Evolutionary conservation across 2,797 vertebrate genomes (phyloP).

Genomic region (Calcarius lapponicus): DNA sequence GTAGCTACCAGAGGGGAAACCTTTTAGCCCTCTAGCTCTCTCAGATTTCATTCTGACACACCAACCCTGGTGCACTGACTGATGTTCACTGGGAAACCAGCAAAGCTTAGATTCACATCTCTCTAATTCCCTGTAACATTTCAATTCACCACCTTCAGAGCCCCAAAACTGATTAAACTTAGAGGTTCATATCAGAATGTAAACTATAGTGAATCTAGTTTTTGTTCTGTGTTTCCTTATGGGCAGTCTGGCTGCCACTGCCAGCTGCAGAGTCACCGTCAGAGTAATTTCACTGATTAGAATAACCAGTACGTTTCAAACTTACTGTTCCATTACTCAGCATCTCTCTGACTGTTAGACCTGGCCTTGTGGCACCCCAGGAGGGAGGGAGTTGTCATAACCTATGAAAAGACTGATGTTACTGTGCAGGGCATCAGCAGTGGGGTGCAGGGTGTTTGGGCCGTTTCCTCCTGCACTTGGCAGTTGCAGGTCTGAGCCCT

Average conservation of each 20-base stretch:
- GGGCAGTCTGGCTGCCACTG: background rate
- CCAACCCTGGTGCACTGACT: background rate
- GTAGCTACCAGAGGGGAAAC: background rate
- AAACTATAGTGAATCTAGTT: background rate
- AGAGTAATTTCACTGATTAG: background rate
- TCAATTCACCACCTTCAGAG: background rate
- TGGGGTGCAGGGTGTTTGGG: background rate
- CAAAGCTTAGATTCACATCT: background rate
- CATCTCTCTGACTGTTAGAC: background rate
- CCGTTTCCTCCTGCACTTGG: background rate
- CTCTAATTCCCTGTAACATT: background rate
- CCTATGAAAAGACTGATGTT: background rate
- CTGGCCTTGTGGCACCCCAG: background rate
- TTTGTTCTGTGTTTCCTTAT: background rate
- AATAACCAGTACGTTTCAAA: background rate
- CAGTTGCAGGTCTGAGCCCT: background rate
- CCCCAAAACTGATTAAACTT: background rate
- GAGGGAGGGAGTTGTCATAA: background rate
- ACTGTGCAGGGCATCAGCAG: background rate
- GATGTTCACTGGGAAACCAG: background rate
- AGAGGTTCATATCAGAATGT: background rate
- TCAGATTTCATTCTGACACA: background rate
- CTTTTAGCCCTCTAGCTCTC: accelerated
- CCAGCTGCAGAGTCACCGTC: background rate
- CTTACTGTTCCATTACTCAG: background rate